Base-by-base conservation (phyloP, 2,888 invertebrate species). In the Hyalella azteca region DNA sequence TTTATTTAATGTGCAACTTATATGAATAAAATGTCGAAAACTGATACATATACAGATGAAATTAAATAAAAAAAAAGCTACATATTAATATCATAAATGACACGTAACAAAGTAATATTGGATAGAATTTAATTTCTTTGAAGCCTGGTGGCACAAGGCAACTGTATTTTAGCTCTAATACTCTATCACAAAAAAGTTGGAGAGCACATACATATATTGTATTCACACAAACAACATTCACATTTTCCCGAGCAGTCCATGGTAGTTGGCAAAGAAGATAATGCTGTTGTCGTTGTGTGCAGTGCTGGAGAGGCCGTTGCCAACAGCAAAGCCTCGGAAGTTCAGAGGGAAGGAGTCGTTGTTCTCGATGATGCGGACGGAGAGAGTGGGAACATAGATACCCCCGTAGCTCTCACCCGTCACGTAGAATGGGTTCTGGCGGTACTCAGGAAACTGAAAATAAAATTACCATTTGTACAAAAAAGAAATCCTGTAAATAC, bases 211-310 rank as follows among this genome's bases (percentile, higher is more conserved):
- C n/a, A n/a, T n/a, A n/a, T n/a, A n/a, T n/a, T n/a, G n/a, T n/a
- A n/a, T n/a, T n/a, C n/a, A n/a, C n/a, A n/a, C n/a, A n/a, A n/a
- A n/a, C n/a, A 22, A 11, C 3, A 1, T 81, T 81, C 39, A 83
- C 82, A 80, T 76, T 26, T 84, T 73, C 26, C 84, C 84, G 40
- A 75, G 79, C 48, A 84, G 82, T 36, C 84, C 84, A 78, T 84
- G 84, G 77, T 78, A 84, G 59, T 84, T 81, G 19, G 73, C 84
- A 82, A 84, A 84, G 81, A 84, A 84, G 29, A 84, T 78, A 77
- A 84, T 81, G 36, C 81, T 81, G 73, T 84, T 77, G 40, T 82
- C 82, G 73, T 84, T 84, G 0, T 79, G 54, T 32, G 78, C 66
- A 26, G 75, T 78, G 76, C 82, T 82, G 41, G 84, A 84, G 40